Conservation (phyloP, 2,888 invertebrate species). For the Drosophila neotestacea region DNA sequence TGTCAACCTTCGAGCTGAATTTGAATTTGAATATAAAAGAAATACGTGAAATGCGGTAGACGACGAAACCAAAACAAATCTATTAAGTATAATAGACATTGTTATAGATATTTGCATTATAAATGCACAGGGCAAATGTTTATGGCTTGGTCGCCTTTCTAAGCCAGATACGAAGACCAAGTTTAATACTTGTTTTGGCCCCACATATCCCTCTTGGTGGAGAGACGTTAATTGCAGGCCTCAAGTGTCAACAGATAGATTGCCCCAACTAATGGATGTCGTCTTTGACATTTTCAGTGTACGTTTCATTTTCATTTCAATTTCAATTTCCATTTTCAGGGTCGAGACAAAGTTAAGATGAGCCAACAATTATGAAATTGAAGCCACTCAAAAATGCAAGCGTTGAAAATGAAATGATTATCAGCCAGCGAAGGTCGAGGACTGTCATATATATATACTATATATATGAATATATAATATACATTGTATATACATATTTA, state of each 20-base stretch:
- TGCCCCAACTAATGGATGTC: constrained; percentile 40
- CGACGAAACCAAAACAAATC: constrained; percentile 27
- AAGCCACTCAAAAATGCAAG: constrained; percentile 24
- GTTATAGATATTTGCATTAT: constrained; percentile 63
- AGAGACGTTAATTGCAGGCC: constrained; percentile 34
- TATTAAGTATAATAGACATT: constrained; percentile 43
- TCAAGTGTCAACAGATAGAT: constrained; percentile 41
- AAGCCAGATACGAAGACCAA: constrained; percentile 26
- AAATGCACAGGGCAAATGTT: constrained; percentile 38
- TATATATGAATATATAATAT: neutral
- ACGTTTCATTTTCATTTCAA: constrained; percentile 25
- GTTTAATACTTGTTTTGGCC: constrained; percentile 2
- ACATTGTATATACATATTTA: neutral
- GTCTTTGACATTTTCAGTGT: constrained; percentile 63
- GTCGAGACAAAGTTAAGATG: constrained; percentile 20
- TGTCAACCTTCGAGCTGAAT: constrained; percentile 48
- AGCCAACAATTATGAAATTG: constrained; percentile 25
- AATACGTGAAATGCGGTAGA: constrained; percentile 66
- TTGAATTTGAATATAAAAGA: constrained; percentile 54
- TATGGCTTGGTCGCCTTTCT: constrained; percentile 50
- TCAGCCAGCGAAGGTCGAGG: constrained; percentile 44
- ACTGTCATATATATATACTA: constrained; percentile 15
- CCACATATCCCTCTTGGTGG: constrained; percentile 1
- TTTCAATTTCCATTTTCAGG: constrained; percentile 25
- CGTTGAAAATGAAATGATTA: constrained; percentile 37